These are phyloP conservation scores for Leptoclinus maculatus DNA, from an alignment of 2,797 vertebrate genomes.

Conservation along the genomic window DNA sequence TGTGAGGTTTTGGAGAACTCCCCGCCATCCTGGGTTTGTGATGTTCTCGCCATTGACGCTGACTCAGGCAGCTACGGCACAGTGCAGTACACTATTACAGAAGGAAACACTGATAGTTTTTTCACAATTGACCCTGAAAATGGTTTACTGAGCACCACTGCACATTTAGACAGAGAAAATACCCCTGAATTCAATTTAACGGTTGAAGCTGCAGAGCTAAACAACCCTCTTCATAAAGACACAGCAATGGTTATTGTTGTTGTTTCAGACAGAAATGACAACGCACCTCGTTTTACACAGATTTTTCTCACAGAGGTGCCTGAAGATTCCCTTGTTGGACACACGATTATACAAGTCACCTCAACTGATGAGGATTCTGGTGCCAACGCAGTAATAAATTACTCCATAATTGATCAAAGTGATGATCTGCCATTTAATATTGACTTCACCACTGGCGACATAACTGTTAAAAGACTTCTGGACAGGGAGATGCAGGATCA, in stretches of 20 bases:
- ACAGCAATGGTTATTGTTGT: slow-evolving; percentile 68
- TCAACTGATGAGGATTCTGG: slow-evolving; percentile 80
- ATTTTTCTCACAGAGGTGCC: slow-evolving; percentile 76
- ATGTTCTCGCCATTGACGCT: slow-evolving; percentile 80
- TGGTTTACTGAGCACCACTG: slow-evolving; percentile 78
- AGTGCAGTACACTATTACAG: slow-evolving; percentile 80
- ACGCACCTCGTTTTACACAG: slow-evolving; percentile 81
- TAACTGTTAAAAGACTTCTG: slow-evolving; percentile 70
- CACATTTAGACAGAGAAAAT: slow-evolving; percentile 82
- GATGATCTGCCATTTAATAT: slow-evolving; percentile 77
- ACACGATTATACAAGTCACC: slow-evolving; percentile 73
- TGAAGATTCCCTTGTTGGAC: slow-evolving; percentile 79
- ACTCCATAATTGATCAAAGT: slow-evolving; percentile 71
- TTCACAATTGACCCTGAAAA: slow-evolving; percentile 79
- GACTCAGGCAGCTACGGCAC: slow-evolving; percentile 75
- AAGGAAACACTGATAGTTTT: slow-evolving; percentile 68
- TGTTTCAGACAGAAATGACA: slow-evolving; percentile 85
- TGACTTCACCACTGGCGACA: slow-evolving; percentile 71
- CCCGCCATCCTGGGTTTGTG: slow-evolving; percentile 73
- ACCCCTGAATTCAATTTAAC: slow-evolving; percentile 75
- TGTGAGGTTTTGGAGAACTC: slow-evolving; percentile 84
- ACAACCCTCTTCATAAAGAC: slow-evolving; percentile 67
- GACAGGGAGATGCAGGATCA: slow-evolving; percentile 82
- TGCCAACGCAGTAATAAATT: slow-evolving; percentile 75
- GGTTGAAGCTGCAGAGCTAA: slow-evolving; percentile 78